These are phyloP conservation scores for Pseudopodoces humilis DNA, from an alignment of 2,113 vertebrate genomes.

Conservation along the genomic window DNA sequence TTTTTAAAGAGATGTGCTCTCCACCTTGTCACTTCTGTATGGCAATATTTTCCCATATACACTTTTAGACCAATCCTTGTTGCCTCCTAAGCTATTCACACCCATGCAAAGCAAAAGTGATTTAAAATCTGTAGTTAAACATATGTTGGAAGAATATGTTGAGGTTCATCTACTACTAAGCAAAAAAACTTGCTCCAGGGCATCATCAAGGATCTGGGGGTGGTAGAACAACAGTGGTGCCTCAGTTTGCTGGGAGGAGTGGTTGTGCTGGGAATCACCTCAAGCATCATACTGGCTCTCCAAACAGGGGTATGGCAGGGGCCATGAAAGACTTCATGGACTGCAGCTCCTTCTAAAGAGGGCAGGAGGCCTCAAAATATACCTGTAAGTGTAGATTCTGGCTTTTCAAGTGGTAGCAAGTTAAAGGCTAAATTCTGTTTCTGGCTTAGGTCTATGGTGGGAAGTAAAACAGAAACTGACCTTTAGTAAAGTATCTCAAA, in stretches of 20 bases:
- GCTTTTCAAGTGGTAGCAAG: background rate
- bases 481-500: background rate
- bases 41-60: background rate
- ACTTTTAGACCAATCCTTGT: background rate
- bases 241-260: background rate
- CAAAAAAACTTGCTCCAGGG: background rate
- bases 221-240: background rate
- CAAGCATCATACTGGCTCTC: background rate
- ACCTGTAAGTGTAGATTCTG: background rate
- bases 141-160: background rate
- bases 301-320: background rate
- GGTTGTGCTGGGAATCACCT: rapidly evolving
- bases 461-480: background rate
- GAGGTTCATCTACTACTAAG: background rate
- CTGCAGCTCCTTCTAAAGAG: background rate
- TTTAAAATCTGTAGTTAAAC: background rate
- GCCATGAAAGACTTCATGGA: background rate
- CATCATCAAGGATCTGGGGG: background rate
- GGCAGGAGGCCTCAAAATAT: background rate
- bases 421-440: background rate
- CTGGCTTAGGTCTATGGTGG: background rate
- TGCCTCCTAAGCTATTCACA: background rate
- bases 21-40: background rate
- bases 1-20: background rate
- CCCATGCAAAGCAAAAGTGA: background rate